These are phyloP conservation scores for Caenorhabditis remanei DNA, from an alignment of 1,140 invertebrate species.

Conservation along the genomic window DNA sequence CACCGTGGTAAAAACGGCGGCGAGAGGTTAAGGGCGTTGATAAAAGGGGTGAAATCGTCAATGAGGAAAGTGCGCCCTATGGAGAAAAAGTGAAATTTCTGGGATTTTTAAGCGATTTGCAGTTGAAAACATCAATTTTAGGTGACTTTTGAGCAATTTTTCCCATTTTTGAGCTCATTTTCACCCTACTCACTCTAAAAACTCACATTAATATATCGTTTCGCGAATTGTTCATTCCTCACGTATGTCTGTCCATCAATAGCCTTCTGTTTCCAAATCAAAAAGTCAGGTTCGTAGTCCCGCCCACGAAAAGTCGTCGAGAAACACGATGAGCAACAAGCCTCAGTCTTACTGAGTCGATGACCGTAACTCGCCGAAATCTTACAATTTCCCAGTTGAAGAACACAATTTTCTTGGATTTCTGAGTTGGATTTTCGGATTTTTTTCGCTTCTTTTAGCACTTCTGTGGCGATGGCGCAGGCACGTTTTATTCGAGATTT, in stretches of 20 bases:
- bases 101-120: too few relatives aligned
- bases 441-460: slow-evolving; percentile 14
- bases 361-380: background rate
- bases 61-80: too few relatives aligned
- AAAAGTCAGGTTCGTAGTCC: background rate
- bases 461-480: background rate
- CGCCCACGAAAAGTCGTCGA: background rate
- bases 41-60: too few relatives aligned
- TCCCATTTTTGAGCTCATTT: too few relatives aligned
- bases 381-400: background rate
- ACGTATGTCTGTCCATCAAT: background rate
- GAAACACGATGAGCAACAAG: slow-evolving; percentile 13
- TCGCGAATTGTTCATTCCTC: background rate
- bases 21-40: too few relatives aligned
- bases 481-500: background rate
- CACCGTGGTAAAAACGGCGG: too few relatives aligned
- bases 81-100: too few relatives aligned
- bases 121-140: too few relatives aligned
- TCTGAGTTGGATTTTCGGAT: too few relatives aligned
- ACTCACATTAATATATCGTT: slow-evolving; percentile 46
- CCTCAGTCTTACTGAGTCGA: background rate
- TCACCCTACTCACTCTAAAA: background rate
- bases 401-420: slow-evolving; percentile 9
- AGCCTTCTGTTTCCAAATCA: background rate
- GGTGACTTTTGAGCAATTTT: too few relatives aligned